Evolutionary conservation across 2,113 vertebrate genomes (phyloP), one percentile per base, ranked within the genome.

Genomic region (Podarcis muralis): DNA sequence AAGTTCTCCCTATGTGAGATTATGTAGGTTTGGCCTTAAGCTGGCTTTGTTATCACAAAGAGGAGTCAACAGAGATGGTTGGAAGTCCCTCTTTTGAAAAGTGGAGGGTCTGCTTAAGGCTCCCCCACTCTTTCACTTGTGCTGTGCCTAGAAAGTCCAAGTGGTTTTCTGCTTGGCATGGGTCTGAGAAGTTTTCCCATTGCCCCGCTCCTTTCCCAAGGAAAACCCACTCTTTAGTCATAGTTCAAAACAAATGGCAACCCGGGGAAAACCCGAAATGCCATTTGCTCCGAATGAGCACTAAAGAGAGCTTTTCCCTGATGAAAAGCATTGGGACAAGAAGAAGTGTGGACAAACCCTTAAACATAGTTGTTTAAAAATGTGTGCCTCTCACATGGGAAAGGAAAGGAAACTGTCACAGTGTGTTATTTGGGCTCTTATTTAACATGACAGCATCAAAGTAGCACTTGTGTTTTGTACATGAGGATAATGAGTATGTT

Each of bases 341-440:
- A 48, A 11, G 48, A 53, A 53, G 9, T 53, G 48, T 53, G 48
- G 48, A 53, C 11, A 53, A 53, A 11, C 9, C 48, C 11, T 48
- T 30, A 43, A 76, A 3, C 23, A 30, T 30, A 30, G 4, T 66
- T 37, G 40, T 66, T 66, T 75, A 57, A 6, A 57, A 84, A 85
- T 15, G 5, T 20, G 20, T 32, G 65, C 11, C 1, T 85, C 1
- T 88, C 62, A 25, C 68, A 2, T 23, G 57, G 13, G 30, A 3
- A 16, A 23, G 1, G 53, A 81, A 68, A 74, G 53, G 32, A 57
- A 3, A 0, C 81, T 6, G 0, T 78, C n/a, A 0, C 16, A 43
- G 48, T 43, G n/a, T 32, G 23, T 40, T n/a, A 40, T 78, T 88
- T 72, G 53, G 86, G 32, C 18, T 22, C 37, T 68, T 65, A 59